These are phyloP conservation scores for Aporrectodea caliginosa DNA, from an alignment of 1,140 invertebrate species.

Conservation along the genomic window DNA sequence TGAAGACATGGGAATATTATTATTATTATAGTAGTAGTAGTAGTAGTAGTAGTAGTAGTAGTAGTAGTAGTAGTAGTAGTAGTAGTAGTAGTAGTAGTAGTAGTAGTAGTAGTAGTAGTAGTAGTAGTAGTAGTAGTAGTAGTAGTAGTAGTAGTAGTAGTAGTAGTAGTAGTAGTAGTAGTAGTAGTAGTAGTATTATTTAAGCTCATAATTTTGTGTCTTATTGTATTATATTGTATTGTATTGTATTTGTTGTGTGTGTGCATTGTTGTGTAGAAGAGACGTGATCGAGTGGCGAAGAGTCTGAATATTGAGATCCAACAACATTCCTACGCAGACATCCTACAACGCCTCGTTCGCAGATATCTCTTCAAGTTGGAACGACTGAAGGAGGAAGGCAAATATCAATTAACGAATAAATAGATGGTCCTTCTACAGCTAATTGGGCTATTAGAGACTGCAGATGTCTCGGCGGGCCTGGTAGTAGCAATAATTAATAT, in stretches of 20 bases:
- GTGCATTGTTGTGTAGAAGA: too few relatives aligned
- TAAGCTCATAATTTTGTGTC: too few relatives aligned
- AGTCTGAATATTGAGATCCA: constrained; percentile 48
- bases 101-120: constrained; percentile 3
- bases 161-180: constrained; percentile 3
- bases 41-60: constrained; percentile 3
- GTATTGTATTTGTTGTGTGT: too few relatives aligned
- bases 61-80: constrained; percentile 2
- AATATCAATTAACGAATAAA: too few relatives aligned
- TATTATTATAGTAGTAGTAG: too few relatives aligned
- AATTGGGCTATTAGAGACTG: too few relatives aligned
- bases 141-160: not conserved
- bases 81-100: constrained; percentile 2
- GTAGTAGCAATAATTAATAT: too few relatives aligned
- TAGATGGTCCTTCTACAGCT: too few relatives aligned
- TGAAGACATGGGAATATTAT: too few relatives aligned
- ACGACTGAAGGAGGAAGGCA: constrained; percentile 49
- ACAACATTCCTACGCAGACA: constrained; percentile 52
- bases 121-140: constrained; percentile 2
- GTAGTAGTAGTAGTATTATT: not conserved
- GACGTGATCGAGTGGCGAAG: constrained; percentile 50
- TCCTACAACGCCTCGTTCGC: constrained; percentile 52
- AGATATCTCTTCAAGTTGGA: constrained; percentile 54
- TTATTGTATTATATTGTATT: too few relatives aligned
- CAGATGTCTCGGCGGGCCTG: too few relatives aligned